Percentiles rank a stretch among this genome's conserved stretches.
phyloP scores from a whole-genome alignment of 2,888 invertebrate species.

The Zhengitettix transpicula region DNA sequence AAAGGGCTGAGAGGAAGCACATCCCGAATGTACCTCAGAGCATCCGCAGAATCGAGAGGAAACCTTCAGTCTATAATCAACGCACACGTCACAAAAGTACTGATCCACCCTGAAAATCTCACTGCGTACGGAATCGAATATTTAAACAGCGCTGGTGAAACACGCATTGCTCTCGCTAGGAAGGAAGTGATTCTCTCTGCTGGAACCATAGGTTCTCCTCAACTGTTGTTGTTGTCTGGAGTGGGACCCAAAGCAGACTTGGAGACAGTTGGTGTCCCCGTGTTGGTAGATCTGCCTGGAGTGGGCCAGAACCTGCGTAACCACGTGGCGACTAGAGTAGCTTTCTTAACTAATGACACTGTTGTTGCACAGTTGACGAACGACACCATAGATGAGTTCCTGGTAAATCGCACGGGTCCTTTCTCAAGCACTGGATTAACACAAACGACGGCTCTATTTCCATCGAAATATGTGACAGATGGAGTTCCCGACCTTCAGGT shows the following conservation, averaged over 20 bases:
- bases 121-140: constrained; percentile 26
- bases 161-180: constrained; percentile 34
- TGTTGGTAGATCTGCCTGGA: constrained; percentile 41
- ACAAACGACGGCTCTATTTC: constrained; percentile 36
- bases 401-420: constrained; percentile 40
- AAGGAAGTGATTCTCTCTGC: constrained; percentile 75
- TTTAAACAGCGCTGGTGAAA: constrained; percentile 20
- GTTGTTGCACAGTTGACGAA: constrained; percentile 16
- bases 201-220: constrained; percentile 78
- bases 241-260: constrained; percentile 33
- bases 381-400: constrained; percentile 36
- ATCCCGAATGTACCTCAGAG: constrained; percentile 33
- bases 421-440: constrained; percentile 47
- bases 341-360: constrained; percentile 30
- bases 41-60: constrained; percentile 10
- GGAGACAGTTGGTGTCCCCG: constrained; percentile 33
- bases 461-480: no score
- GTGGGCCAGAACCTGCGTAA: constrained; percentile 51
- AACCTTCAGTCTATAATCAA: constrained; percentile 22
- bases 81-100: constrained; percentile 30
- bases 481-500: no score
- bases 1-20: constrained; percentile 25
- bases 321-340: constrained; percentile 41
- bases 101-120: constrained; percentile 30
- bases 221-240: constrained; percentile 77